Evolutionary conservation across 2,888 invertebrate genomes (phyloP).

Genomic region (Papilio gigon): DNA sequence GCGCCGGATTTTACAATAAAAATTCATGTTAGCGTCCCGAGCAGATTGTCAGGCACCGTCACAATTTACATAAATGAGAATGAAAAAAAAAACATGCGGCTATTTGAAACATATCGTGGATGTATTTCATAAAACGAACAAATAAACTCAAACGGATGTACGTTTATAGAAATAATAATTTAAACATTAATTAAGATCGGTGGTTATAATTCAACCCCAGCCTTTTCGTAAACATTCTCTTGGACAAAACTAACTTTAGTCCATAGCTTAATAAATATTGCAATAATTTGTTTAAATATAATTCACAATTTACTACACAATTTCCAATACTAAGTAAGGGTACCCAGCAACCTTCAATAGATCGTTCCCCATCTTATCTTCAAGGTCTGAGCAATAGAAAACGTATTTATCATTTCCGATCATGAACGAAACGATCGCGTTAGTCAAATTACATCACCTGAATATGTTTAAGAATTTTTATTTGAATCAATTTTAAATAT

Average conservation of each 20-base stretch:
- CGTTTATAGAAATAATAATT: not conserved
- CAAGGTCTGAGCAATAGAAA: too few relatives aligned
- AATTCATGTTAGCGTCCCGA: slow-evolving; percentile 13
- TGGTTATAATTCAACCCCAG: too few relatives aligned
- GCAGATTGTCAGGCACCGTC: slow-evolving; percentile 10
- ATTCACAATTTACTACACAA: not conserved
- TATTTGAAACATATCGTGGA: not conserved
- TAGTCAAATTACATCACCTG: too few relatives aligned
- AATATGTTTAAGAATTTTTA: too few relatives aligned
- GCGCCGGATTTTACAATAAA: slow-evolving; percentile 20
- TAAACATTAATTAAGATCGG: too few relatives aligned
- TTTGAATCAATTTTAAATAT: too few relatives aligned
- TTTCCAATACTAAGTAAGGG: not conserved
- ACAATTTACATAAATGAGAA: slow-evolving; percentile 1
- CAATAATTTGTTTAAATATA: not conserved
- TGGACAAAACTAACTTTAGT: too few relatives aligned
- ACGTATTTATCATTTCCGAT: too few relatives aligned
- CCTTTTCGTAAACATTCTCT: too few relatives aligned
- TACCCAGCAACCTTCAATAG: not conserved
- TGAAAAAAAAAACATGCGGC: not conserved
- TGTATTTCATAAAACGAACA: not conserved
- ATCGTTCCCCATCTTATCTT: too few relatives aligned
- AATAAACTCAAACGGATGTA: not conserved
- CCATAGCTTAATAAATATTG: too few relatives aligned
- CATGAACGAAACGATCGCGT: too few relatives aligned